Evolutionary conservation across 1,140 invertebrate genomes (phyloP).

Genomic region (Orchestia grillus): DNA sequence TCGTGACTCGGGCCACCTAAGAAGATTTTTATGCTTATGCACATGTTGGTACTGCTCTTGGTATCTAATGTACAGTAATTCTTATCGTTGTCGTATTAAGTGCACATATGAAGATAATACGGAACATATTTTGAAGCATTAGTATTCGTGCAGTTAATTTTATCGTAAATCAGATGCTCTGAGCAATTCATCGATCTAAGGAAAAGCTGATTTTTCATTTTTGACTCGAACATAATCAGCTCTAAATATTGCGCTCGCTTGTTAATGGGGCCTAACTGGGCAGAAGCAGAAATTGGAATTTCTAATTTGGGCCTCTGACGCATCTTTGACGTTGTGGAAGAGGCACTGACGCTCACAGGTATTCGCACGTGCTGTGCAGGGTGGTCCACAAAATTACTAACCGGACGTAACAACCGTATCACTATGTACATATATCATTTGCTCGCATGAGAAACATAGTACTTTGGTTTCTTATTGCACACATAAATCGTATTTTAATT

Average conservation of each 20-base stretch:
- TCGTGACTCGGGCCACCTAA: background rate
- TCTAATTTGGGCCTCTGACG: background rate
- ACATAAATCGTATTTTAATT: too few species aligned
- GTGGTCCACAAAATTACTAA: too few species aligned
- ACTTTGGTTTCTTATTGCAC: too few species aligned
- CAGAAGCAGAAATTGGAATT: background rate
- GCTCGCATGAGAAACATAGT: too few species aligned
- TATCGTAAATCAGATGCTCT: too few species aligned
- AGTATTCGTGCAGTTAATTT: background rate
- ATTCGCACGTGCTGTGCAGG: too few species aligned
- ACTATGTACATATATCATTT: too few species aligned
- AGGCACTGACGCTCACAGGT: too few species aligned
- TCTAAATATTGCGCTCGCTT: background rate
- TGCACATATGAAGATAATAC: background rate
- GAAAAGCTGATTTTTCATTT: background rate
- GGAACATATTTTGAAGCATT: background rate
- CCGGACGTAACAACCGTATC: too few species aligned
- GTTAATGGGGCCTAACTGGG: background rate
- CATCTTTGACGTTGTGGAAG: too few species aligned
- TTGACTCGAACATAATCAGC: background rate
- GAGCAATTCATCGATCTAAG: background rate
- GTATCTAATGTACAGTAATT: background rate
- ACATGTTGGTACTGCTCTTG: background rate
- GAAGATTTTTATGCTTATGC: background rate
- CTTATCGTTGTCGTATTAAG: background rate